Conservation (phyloP, 1,140 invertebrate species). For the Diorhabda carinulata region DNA sequence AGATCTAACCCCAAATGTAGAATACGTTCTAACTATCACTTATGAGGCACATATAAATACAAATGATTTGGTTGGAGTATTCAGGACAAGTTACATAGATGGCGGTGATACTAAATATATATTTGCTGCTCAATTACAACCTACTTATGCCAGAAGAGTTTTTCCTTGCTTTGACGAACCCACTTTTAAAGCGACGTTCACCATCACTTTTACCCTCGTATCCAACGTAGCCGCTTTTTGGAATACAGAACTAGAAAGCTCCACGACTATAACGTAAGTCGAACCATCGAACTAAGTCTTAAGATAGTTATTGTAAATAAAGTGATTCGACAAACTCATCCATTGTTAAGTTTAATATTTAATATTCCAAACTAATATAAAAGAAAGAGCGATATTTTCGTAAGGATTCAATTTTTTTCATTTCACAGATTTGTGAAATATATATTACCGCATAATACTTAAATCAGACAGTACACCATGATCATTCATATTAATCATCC, state of each 20-base stretch:
- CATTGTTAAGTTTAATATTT: no score
- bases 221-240: constrained; percentile 53
- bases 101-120: constrained; percentile 41
- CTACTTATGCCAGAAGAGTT: constrained; percentile 71
- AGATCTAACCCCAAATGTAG: background rate
- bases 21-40: constrained; percentile 10
- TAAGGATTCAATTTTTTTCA: no score
- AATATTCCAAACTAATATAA: no score
- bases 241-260: constrained; percentile 45
- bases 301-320: no score
- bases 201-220: constrained; percentile 59
- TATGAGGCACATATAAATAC: constrained; percentile 21
- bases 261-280: background rate
- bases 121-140: constrained; percentile 75
- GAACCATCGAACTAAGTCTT: no score
- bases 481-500: no score
- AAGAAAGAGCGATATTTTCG: no score
- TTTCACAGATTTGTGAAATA: no score
- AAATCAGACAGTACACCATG: no score
- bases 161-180: constrained; percentile 93
- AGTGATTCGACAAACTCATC: no score
- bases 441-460: no score
- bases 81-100: constrained; percentile 28
- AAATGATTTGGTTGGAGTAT: constrained; percentile 32
- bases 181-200: constrained; percentile 70